Conservation (phyloP, 1,140 invertebrate species). For the Dysdera silvatica region DNA sequence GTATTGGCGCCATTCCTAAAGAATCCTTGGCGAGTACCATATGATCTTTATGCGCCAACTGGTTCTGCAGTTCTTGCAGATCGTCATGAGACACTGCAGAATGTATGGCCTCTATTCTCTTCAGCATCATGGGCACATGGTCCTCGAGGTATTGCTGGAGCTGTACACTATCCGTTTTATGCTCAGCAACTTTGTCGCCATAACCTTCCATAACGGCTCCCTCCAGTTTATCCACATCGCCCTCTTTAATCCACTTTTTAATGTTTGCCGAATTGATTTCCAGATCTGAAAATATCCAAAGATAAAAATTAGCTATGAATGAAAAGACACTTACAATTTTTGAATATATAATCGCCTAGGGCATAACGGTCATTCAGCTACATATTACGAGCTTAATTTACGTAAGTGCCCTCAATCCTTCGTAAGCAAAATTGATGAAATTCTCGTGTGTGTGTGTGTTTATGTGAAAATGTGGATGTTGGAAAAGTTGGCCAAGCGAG, state of each 20-base stretch:
- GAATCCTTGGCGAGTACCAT: slow-evolving; percentile 62
- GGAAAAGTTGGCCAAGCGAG: no score
- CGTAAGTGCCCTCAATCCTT: no score
- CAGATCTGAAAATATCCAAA: slow-evolving; percentile 25
- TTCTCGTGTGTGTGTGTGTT: no score
- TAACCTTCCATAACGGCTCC: slow-evolving; percentile 79
- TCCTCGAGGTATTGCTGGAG: slow-evolving; percentile 56
- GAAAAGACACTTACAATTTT: no score
- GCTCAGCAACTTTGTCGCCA: slow-evolving; percentile 48
- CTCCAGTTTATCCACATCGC: slow-evolving; percentile 69
- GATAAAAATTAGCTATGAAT: not conserved
- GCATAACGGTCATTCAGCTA: no score
- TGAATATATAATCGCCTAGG: no score
- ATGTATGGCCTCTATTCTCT: slow-evolving; percentile 34
- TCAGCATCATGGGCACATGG: slow-evolving; percentile 70
- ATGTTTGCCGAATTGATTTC: slow-evolving; percentile 57
- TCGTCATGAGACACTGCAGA: slow-evolving; percentile 34
- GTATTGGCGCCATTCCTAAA: slow-evolving; percentile 54
- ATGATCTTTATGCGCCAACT: slow-evolving; percentile 43
- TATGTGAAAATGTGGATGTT: no score
- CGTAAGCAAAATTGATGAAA: no score
- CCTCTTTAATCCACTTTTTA: slow-evolving; percentile 83
- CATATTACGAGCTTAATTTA: no score
- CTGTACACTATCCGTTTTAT: slow-evolving; percentile 62
- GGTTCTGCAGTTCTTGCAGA: slow-evolving; percentile 29